phyloP scores from a whole-genome alignment of 2,888 invertebrate species.

The Argyresthia albistria region DNA sequence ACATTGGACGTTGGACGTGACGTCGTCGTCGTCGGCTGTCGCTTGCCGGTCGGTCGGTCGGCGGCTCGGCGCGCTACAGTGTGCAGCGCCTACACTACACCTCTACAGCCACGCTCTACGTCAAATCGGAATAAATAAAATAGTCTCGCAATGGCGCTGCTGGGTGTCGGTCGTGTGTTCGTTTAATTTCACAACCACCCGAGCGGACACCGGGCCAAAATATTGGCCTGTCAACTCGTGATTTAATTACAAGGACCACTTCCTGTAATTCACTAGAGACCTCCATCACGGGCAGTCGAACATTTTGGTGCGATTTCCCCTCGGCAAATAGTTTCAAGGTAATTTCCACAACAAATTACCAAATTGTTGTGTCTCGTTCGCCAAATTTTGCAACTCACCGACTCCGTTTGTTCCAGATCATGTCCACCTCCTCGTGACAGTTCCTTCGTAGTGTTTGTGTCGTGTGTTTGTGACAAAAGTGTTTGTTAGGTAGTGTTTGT shows the following conservation, averaged over 20 bases:
- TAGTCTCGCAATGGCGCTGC: conserved; percentile 72
- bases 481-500: conserved; percentile 42
- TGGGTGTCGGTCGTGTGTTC: conserved; percentile 58
- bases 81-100: not conserved
- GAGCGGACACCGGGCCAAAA: conserved; percentile 74
- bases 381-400: conserved; percentile 46
- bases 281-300: conserved; percentile 64
- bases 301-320: conserved; percentile 72
- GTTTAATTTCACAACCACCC: conserved; percentile 61
- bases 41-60: conserved; percentile 24
- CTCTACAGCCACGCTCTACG: not conserved
- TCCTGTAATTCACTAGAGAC: conserved; percentile 57
- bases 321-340: conserved; percentile 69
- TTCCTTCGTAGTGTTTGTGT: conserved; percentile 60
- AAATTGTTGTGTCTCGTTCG: conserved; percentile 45
- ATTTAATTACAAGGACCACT: conserved; percentile 51
- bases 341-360: conserved; percentile 20
- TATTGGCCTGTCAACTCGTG: conserved; percentile 69
- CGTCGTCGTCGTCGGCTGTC: conserved; percentile 33
- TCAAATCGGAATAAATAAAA: too few relatives aligned
- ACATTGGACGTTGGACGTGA: conserved; percentile 65
- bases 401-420: conserved; percentile 61
- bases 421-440: conserved; percentile 64
- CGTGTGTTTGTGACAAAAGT: conserved; percentile 57
- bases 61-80: too few relatives aligned